phyloP scores from a whole-genome alignment of 1,140 invertebrate genomes.

The Antheraea pernyi region DNA sequence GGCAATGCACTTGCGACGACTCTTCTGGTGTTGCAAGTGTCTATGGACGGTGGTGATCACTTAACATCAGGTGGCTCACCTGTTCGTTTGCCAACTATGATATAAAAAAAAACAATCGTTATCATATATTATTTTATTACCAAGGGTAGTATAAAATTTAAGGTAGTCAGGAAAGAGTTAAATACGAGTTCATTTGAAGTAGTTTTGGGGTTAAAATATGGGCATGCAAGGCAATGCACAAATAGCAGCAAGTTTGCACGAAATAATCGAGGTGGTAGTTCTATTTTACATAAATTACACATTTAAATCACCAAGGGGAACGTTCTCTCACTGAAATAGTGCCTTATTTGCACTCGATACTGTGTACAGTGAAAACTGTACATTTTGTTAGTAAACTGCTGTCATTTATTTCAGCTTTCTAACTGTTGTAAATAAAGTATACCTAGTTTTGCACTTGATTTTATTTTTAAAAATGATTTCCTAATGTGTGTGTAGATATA shows the following conservation, averaged over 20 bases:
- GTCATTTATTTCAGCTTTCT: neutral
- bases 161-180: no score
- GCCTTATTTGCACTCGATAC: neutral
- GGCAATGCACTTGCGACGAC: no score
- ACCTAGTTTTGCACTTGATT: neutral
- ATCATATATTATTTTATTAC: no score
- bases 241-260: neutral
- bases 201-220: neutral
- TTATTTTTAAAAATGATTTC: neutral
- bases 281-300: conserved; percentile 5
- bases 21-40: no score
- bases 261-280: neutral
- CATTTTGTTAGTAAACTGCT: neutral
- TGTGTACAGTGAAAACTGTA: neutral
- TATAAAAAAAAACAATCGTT: no score
- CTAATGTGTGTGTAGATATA: no score
- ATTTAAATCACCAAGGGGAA: conserved; percentile 1
- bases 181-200: no score
- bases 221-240: neutral
- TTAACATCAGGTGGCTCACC: no score
- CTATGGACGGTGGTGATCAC: no score
- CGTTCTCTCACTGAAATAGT: neutral
- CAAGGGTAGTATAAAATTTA: no score
- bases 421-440: neutral
- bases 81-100: no score